Base-by-base conservation (phyloP, 2,888 invertebrate genomes). In the Periphyllus acericola region DNA sequence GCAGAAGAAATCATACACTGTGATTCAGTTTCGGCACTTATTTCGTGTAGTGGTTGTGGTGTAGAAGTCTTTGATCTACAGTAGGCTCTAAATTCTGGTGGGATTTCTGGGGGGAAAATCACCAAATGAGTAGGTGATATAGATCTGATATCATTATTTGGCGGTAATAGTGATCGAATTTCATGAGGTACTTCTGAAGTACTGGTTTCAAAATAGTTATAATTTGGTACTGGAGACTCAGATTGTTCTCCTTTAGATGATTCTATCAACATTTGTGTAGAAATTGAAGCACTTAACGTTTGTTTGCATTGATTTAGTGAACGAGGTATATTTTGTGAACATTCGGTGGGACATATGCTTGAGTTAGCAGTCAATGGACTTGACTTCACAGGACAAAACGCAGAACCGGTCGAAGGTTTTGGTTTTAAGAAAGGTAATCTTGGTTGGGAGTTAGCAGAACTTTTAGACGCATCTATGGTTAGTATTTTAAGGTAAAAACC, bases 61-160 rank as follows among this genome's bases (percentile, higher is more conserved):
- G 90, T 90, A 40, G 90, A 89, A 14, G 90, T 87, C 19, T 89
- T 89, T 32, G 90, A 90, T 40, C 89, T 74, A 9, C 89, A 81
- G 32, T 88, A 76, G 21, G 46, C n/a, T 34, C 74, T 83, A 75
- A 90, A 89, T n/a, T 88, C 89, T 14, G 79, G 84, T 1, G 90
- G 90, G 32, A 90, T 76, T 72, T 90, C 89, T 5, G 90, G 90
- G 25, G 90, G 90, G 74, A 90, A 90, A 21, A 90, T 89, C 32
- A 90, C 90, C 9, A 90, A 83, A 79, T 90, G 90, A n/a, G 88
- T 76, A 3, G 90, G 90, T 68, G 90, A 89, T 60, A 90, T 55
- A 0, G 90, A 89, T 76, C 90, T 89, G 29, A 90, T 89, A 52
- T 89, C 89, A 17, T 89, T 89, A 29, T 90, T 89, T 21, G 90